These are phyloP conservation scores for Conus ventricosus DNA, from an alignment of 1,140 invertebrate genomes.

Conservation along the genomic window DNA sequence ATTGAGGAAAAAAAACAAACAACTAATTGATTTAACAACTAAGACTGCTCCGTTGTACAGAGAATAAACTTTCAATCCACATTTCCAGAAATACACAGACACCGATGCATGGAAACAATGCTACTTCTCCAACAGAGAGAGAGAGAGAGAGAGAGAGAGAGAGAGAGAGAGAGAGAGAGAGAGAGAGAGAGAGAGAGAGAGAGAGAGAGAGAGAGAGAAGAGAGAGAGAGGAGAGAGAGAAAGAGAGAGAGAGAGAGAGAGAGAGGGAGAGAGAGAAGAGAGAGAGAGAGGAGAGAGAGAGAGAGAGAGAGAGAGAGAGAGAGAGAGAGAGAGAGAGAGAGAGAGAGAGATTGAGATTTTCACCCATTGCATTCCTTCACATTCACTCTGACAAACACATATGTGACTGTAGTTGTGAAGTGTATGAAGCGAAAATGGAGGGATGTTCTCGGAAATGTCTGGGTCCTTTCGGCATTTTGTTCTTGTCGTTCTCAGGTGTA, in stretches of 20 bases:
- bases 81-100: background rate
- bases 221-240: too few species aligned
- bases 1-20: background rate
- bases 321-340: too few species aligned
- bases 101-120: background rate
- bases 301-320: too few species aligned
- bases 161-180: background rate
- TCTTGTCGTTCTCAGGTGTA: too few species aligned
- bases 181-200: too few species aligned
- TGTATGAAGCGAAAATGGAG: too few species aligned
- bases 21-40: background rate
- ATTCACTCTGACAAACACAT: background rate
- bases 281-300: conserved; percentile 5
- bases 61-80: background rate
- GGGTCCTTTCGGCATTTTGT: too few species aligned
- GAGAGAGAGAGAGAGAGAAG: too few species aligned
- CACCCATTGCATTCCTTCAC: background rate
- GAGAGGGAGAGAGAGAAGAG: background rate
- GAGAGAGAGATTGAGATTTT: too few species aligned
- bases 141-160: conserved; percentile 2
- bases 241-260: too few species aligned
- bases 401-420: background rate
- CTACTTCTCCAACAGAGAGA: background rate
- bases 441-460: too few species aligned
- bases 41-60: background rate